Base-by-base conservation (phyloP, 2,113 vertebrate genomes). In the Tringa solitaria region DNA sequence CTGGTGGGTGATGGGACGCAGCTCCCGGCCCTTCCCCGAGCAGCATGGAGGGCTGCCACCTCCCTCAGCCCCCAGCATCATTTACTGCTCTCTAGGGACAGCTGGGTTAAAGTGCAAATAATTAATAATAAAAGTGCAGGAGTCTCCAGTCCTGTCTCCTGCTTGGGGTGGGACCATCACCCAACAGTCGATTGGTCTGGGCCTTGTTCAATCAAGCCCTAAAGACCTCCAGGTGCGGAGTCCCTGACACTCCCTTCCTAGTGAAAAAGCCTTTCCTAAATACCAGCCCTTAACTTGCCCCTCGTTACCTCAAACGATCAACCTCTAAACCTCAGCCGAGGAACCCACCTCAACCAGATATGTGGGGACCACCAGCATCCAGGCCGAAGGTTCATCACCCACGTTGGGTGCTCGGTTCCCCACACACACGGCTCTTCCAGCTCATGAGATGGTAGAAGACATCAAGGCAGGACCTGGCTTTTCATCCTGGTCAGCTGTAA, bases 351-450 rank as follows among this genome's bases (percentile, higher is more conserved):
- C 27, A 28, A 6, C 2, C 2, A 2, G 80, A 67, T 23, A 3
- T 5, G 17, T 16, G 61, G 27, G 53, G 28, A 28, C 28, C 28
- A 21, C 15, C 28, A 15, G 70, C 39, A 27, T 4, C 4, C 4
- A 7, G 33, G 7, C n/a, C 22, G 37, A 61, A 10, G 57, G 22
- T 11, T 1, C 28, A 1, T 39, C 74, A 28, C 15, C 64, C 33
- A 2, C 14, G 1, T 2, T 1, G 0, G 3, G 10, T 8, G 57
- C 51, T 35, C 33, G 3, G 0, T 30, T 41, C 23, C 70, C 70
- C 30, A 2, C 2, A 17, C 60, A 39, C 37, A 6, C 10, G 1
- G 33, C 69, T 37, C 41, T 28, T 9, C 20, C 77, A 41, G 63
- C 56, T 61, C 73, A 2, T 6, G 0, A 2, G 22, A 20, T 3